A percentile compares a stretch with the other conserved stretches of the same genome.
phyloP scores from a whole-genome alignment of 2,797 vertebrate genomes.

The Oreochromis grahami region DNA sequence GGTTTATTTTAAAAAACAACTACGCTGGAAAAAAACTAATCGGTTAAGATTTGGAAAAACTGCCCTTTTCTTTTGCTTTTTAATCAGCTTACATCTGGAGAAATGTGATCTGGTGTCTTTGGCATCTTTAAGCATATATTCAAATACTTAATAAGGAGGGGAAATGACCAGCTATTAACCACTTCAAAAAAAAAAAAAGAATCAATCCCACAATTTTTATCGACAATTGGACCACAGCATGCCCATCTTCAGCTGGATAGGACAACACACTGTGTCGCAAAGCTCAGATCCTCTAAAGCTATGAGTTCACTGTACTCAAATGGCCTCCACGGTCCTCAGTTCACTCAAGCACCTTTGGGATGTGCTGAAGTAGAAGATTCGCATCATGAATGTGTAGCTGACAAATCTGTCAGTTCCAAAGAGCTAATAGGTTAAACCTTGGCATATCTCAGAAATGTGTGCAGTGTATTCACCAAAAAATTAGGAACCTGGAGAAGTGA shows the following conservation, averaged over 20 bases:
- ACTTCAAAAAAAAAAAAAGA: neutral
- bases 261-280: neutral
- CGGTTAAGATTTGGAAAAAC: neutral
- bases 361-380: neutral
- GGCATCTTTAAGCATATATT: neutral
- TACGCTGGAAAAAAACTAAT: neutral
- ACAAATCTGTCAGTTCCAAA: neutral
- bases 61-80: neutral
- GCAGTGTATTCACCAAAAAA: neutral
- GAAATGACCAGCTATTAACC: neutral
- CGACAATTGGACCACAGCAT: neutral
- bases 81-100: neutral
- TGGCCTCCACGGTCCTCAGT: neutral
- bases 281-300: neutral
- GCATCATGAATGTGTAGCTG: neutral
- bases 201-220: neutral
- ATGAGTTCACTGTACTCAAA: neutral
- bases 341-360: neutral
- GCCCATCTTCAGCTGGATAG: neutral
- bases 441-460: neutral
- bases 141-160: neutral
- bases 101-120: neutral
- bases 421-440: neutral
- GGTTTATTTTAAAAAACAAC: neutral
- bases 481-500: neutral